A percentile compares a stretch with the other conserved stretches of the same genome.
These are phyloP conservation scores for Dioctria linearis DNA, from an alignment of 2,888 invertebrate genomes.

Conservation along the genomic window DNA sequence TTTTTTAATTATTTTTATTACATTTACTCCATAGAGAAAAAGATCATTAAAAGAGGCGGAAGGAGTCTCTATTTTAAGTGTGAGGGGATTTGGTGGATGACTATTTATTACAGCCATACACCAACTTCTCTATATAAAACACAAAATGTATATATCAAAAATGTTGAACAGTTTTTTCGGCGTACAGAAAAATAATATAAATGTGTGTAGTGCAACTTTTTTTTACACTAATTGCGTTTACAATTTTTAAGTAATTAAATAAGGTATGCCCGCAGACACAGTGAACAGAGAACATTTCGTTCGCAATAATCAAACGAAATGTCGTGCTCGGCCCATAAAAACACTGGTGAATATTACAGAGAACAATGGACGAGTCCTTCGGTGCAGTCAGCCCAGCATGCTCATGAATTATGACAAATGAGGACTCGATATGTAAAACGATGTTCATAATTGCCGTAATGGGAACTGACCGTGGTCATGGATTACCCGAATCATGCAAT, in stretches of 20 bases:
- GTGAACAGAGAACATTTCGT: not conserved
- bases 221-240: slow-evolving; percentile 34
- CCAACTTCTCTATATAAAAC: too few species aligned
- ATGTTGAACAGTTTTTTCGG: too few species aligned
- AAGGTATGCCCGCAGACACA: slow-evolving; percentile 8
- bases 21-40: not conserved
- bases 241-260: slow-evolving; percentile 49
- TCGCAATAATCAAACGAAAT: slow-evolving; percentile 47
- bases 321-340: slow-evolving; percentile 11
- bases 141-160: too few species aligned
- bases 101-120: too few species aligned
- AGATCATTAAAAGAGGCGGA: not conserved
- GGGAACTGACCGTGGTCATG: not conserved
- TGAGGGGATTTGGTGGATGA: too few species aligned
- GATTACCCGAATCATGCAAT: not conserved
- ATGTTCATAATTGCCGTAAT: slow-evolving; percentile 17
- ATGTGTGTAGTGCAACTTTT: not conserved
- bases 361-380: not conserved
- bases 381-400: not conserved
- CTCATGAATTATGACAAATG: slow-evolving; percentile 41
- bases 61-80: not conserved
- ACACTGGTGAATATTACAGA: slow-evolving; percentile 17
- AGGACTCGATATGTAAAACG: not conserved
- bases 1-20: slow-evolving; percentile 40
- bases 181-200: too few species aligned